Percentiles rank a stretch among this genome's conserved stretches.
Conservation (phyloP, 2,113 vertebrate genomes). For the Pachyramphus minor region DNA sequence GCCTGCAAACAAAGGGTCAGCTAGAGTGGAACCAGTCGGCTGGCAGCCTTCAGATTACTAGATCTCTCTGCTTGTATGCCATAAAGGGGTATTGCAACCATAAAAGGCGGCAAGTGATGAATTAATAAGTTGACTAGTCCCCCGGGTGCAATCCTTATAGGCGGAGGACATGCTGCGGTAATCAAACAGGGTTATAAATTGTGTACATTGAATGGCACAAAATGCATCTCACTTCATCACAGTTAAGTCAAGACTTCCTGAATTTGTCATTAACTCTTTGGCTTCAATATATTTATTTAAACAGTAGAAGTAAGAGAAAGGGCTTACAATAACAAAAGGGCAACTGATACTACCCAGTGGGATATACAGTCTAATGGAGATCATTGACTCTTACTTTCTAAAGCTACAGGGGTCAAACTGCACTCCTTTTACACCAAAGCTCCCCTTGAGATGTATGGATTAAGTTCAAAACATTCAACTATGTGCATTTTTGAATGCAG, state of each 20-base stretch:
- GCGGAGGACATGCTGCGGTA: constrained; percentile 76
- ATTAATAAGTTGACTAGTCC: constrained; percentile 88
- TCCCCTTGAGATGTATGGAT: background rate
- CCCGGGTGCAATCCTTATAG: constrained; percentile 80
- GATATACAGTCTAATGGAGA: constrained; percentile 58
- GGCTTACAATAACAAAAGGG: constrained; percentile 61
- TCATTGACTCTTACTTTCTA: constrained; percentile 52
- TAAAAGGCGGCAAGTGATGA: constrained; percentile 79
- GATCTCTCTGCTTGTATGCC: constrained; percentile 73
- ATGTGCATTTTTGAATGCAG: background rate
- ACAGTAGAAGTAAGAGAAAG: constrained; percentile 60
- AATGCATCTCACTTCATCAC: constrained; percentile 68
- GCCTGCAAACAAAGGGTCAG: constrained; percentile 80
- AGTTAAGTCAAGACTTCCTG: constrained; percentile 71
- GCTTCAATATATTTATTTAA: constrained; percentile 71
- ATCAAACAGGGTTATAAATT: constrained; percentile 82
- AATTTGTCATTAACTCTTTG: constrained; percentile 70
- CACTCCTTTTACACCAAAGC: constrained; percentile 7
- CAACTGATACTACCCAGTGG: constrained; percentile 67
- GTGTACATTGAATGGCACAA: constrained; percentile 65
- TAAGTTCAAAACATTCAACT: background rate
- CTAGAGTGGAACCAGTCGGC: constrained; percentile 80
- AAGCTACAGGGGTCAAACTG: constrained; percentile 40
- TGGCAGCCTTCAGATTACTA: constrained; percentile 77
- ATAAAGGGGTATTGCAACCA: constrained; percentile 71